A percentile compares a stretch with the other conserved stretches of the same genome.
These are phyloP conservation scores for Eueides isabella DNA, from an alignment of 1,140 invertebrate genomes.

Conservation along the genomic window DNA sequence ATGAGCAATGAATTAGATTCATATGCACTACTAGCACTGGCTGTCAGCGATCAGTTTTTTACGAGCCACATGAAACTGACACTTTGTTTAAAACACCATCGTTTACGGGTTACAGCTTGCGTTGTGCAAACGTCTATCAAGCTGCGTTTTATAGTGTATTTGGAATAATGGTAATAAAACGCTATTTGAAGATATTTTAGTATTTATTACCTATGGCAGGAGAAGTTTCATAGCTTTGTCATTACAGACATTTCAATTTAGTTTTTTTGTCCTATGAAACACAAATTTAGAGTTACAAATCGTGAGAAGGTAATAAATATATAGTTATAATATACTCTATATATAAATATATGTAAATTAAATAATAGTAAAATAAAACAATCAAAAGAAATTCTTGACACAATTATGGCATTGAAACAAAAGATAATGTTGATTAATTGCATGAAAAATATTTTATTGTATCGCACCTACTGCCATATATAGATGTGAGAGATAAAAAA, in stretches of 20 bases:
- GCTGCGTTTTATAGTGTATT: conserved; percentile 21
- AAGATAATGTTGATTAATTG: too few relatives aligned
- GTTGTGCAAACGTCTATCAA: conserved; percentile 28
- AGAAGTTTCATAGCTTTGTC: conserved; percentile 3
- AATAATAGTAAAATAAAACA: too few relatives aligned
- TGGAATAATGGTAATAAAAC: neutral
- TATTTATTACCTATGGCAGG: neutral
- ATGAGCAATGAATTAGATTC: conserved; percentile 30
- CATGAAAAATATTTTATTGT: too few relatives aligned
- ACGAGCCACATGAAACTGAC: conserved; percentile 37
- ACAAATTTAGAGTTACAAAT: too few relatives aligned
- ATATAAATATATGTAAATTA: too few relatives aligned
- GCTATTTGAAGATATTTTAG: conserved; percentile 20
- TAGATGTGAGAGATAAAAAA: too few relatives aligned
- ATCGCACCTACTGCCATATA: too few relatives aligned
- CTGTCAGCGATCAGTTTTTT: conserved; percentile 31
- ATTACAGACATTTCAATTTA: neutral
- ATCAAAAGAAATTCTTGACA: too few relatives aligned
- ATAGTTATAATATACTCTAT: too few relatives aligned
- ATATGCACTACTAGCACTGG: conserved; percentile 15
- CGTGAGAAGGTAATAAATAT: too few relatives aligned
- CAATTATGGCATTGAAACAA: too few relatives aligned
- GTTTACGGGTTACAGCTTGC: conserved; percentile 23
- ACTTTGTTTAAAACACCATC: conserved; percentile 29
- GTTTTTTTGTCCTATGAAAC: too few relatives aligned